phyloP scores from a whole-genome alignment of 2,888 invertebrate species.

The Penaeus monodon region DNA sequence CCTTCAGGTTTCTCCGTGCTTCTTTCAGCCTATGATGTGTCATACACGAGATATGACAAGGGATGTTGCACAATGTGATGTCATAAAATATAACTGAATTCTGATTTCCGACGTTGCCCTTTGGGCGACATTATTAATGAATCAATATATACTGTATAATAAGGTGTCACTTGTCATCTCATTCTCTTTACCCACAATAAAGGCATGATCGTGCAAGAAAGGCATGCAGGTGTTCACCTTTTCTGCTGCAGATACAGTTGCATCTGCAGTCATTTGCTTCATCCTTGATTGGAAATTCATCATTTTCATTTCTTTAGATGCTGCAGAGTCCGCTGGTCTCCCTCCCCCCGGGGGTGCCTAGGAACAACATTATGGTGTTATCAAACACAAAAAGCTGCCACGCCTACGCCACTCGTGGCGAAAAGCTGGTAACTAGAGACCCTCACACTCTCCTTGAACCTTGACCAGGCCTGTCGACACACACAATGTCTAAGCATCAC shows the following conservation, averaged over 20 bases:
- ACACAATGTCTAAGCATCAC: constrained; percentile 18
- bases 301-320: constrained; percentile 54
- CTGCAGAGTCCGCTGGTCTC: constrained; percentile 34
- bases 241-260: constrained; percentile 45
- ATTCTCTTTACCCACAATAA: no score
- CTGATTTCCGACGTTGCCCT: no score
- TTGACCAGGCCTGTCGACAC: constrained; percentile 14
- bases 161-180: no score
- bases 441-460: constrained; percentile 35
- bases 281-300: constrained; percentile 56
- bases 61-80: not conserved
- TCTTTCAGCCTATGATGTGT: constrained; percentile 43
- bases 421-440: constrained; percentile 42
- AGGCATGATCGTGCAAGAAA: constrained; percentile 44
- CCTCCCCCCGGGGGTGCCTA: constrained; percentile 51
- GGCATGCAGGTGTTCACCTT: constrained; percentile 59
- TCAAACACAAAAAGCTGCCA: constrained; percentile 54
- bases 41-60: constrained; percentile 15
- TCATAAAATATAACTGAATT: no score
- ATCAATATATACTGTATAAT: no score
- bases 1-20: constrained; percentile 27
- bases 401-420: constrained; percentile 40
- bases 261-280: constrained; percentile 42
- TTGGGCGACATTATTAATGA: no score
- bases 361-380: constrained; percentile 55